Evolutionary conservation across 2,113 vertebrate genomes (phyloP), one percentile per base, ranked within the genome.

Genomic region (Halichoeres trimaculatus): DNA sequence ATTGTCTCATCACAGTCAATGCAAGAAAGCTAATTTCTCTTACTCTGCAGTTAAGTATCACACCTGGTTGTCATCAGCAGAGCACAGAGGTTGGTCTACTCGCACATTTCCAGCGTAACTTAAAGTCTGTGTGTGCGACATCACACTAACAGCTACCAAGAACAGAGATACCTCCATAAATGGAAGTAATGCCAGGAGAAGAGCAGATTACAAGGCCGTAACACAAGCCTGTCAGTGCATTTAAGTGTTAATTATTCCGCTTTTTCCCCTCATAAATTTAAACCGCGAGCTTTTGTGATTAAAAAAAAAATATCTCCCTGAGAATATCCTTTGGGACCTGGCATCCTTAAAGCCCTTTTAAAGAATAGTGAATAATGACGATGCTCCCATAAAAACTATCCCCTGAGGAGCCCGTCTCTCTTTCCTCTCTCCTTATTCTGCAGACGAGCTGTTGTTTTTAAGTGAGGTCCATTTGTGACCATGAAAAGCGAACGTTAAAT

Each of bases 241-340:
- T 92, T 90, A 93, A 91, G 89, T 91, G 88, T 92, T 91, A 91
- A 93, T 91, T 89, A 92, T 90, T 91, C 84, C 85, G 88, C 45
- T 92, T 93, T 91, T 50, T 70, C 82, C 83, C 88, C 77, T 90
- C 89, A 89, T 91, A 89, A 91, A 91, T 91, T 91, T 91, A 92
- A 89, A 92, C 83, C 58, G 86, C 83, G 83, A 82, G 87, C 84
- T 89, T 92, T 92, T 92, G 87, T 92, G 88, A 94, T 91, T 93
- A 91, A 91, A 91, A 92, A 86, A n/a, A 90, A 93, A 91, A 91
- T 88, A 90, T 87, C 78, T 87, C 81, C 78, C 74, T 22, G 35
- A 90, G 87, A 81, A 63, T 81, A 83, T 91, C 92, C 88, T 74
- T 73, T 83, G 88, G 90, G 91, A 90, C 64, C 74, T 76, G 83